phyloP scores from a whole-genome alignment of 1,140 invertebrate genomes.

The Papilio machaon region DNA sequence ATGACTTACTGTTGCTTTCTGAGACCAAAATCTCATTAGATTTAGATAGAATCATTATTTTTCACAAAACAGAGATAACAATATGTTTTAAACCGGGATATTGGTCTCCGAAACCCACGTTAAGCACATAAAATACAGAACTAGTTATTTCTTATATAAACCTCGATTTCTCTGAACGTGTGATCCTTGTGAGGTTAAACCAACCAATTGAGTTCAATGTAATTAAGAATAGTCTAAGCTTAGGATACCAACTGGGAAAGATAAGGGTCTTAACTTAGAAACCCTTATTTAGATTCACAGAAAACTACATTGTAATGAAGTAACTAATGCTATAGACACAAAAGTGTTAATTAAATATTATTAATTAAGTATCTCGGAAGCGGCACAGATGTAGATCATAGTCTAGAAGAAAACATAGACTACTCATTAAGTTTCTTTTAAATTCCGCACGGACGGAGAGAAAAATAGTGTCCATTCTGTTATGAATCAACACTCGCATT shows the following conservation, averaged over 20 bases:
- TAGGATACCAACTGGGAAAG: neutral
- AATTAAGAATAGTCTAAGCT: conserved; percentile 2
- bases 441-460: too few relatives aligned
- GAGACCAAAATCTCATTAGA: too few relatives aligned
- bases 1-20: too few relatives aligned
- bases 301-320: neutral
- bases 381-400: too few relatives aligned
- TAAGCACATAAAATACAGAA: neutral
- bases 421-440: too few relatives aligned
- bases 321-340: neutral
- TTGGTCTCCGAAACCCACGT: neutral
- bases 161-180: neutral
- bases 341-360: neutral
- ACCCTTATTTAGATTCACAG: neutral
- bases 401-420: too few relatives aligned
- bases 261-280: neutral
- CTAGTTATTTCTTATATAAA: neutral
- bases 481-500: neutral
- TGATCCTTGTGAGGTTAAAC: neutral
- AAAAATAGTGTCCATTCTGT: neutral
- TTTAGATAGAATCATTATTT: too few relatives aligned
- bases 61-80: too few relatives aligned
- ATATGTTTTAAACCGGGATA: too few relatives aligned
- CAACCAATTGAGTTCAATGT: neutral
- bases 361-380: too few relatives aligned